Conservation (phyloP, 2,888 invertebrate species). For the Tanypteryx hageni region DNA sequence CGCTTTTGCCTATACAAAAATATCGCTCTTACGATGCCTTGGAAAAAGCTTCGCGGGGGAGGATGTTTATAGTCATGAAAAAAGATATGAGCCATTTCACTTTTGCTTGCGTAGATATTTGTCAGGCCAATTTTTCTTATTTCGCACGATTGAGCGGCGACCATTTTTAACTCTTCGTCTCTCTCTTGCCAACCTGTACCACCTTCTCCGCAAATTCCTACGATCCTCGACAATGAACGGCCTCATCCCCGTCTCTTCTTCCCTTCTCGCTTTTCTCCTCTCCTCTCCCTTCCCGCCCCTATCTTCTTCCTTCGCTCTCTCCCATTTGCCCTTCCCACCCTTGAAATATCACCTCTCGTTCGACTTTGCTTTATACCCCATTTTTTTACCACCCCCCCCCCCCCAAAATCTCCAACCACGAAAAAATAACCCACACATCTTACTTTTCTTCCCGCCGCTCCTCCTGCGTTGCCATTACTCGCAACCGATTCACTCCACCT, state of each 20-base stretch:
- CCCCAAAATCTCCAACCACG: neutral
- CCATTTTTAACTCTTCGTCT: conserved; percentile 51
- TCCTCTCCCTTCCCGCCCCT: neutral
- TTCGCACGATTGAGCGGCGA: conserved; percentile 41
- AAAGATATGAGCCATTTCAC: neutral
- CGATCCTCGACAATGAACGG: neutral
- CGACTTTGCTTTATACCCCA: neutral
- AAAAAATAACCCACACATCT: neutral
- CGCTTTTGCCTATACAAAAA: neutral
- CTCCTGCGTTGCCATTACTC: too few species aligned
- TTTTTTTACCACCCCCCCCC: neutral
- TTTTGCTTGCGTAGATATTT: neutral
- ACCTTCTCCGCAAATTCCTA: neutral
- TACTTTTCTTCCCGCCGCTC: too few species aligned
- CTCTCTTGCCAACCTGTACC: neutral
- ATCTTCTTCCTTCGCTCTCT: neutral
- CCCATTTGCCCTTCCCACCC: neutral
- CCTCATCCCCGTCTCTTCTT: neutral
- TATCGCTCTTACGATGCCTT: neutral
- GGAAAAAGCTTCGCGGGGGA: neutral
- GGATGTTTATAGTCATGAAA: neutral
- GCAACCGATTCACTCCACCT: neutral
- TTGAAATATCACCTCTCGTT: neutral
- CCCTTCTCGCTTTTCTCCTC: neutral
- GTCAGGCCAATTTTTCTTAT: neutral